Base-by-base conservation (phyloP, 2,113 vertebrate species). In the Aleadryas rufinucha region DNA sequence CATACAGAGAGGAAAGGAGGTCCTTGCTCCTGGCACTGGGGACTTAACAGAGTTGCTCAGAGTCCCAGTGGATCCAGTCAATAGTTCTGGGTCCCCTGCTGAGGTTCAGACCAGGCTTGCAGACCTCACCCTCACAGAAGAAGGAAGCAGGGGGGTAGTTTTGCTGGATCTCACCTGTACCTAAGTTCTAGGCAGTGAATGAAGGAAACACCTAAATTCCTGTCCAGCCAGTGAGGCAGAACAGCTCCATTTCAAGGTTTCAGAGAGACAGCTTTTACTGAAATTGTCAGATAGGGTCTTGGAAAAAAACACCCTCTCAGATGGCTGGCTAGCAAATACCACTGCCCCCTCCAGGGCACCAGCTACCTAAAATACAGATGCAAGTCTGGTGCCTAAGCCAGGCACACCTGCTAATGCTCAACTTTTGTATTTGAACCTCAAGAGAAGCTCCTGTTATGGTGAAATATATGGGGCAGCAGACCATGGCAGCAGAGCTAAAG, bases 391-490 rank as follows among this genome's bases (percentile, higher is more conserved):
- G 37, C 16, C 49, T 61, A 60, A 72, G 70, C 59, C 61, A 85
- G 24, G 28, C n/a, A 94, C 35, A 69, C 71, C 75, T 69, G 42
- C 44, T 93, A 74, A 79, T 56, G 35, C 50, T 84, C 70, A 47
- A 45, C 52, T 93, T 94, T 60, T 47, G 59, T 83, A 44, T 76
- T 85, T 79, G 80, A 97, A 79, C 78, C 44, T 84, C 52, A 27
- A 72, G 56, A 94, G 59, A 71, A 88, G 52, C 53, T 80, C 66
- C 70, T 33, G 71, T 88, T 94, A 64, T 0, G 3, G 69, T 94
- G 91, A 96, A 96, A 92, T 96, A 93, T 81, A 93, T 75, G 41
- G 71, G 87, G 87, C 79, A 94, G 59, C 68, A 80, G 93, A 87
- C 50, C 91, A 91, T 16, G 3, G 82, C 74, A 87, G 70, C 60